Base-by-base conservation (phyloP, 2,113 vertebrate genomes). In the Probosciger aterrimus region DNA sequence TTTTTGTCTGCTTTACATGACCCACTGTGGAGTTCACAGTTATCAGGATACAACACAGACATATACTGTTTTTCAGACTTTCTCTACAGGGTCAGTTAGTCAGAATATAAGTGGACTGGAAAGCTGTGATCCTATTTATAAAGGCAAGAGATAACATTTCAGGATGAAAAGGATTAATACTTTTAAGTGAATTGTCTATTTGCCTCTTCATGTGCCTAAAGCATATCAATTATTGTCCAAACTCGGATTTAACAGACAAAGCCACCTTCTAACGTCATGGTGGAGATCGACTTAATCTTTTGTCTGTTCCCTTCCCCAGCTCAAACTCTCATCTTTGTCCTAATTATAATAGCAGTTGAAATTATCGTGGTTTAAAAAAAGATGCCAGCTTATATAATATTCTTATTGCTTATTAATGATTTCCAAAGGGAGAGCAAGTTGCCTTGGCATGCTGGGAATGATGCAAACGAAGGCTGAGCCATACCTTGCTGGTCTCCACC, bases 321-420 rank as follows among this genome's bases (percentile, higher is more conserved):
- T 93, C 96, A 95, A 97, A 96, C 93, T 89, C 88, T 84, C 95
- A 70, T 96, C 95, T 96, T 96, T 79, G 9, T 94, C 91, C 95
- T 96, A 96, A 97, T 97, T 96, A 95, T 93, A 97, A 96, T 62
- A 96, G 91, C 95, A 94, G 94, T 94, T 84, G 91, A 97, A 94
- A 93, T 96, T 84, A 97, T 87, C 92, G 82, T 57, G 78, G 96
- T 97, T 97, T 97, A 91, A 94, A 95, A 97, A 97, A 97, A 94
- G 89, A 91, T 82, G 94, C 83, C 88, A 77, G 87, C 93, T 97
- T 96, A 96, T 95, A 96, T 97, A 97, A 97, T 96, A 94, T 94
- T 96, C 96, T 92, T 97, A 94, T 89, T 96, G 96, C 96, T 96
- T 97, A 96, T 97, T 96, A 96, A 96, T 96, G 86, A 94, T 93